These are phyloP conservation scores for Diceros bicornis DNA, from an alignment of 2,797 vertebrate species.

Conservation along the genomic window DNA sequence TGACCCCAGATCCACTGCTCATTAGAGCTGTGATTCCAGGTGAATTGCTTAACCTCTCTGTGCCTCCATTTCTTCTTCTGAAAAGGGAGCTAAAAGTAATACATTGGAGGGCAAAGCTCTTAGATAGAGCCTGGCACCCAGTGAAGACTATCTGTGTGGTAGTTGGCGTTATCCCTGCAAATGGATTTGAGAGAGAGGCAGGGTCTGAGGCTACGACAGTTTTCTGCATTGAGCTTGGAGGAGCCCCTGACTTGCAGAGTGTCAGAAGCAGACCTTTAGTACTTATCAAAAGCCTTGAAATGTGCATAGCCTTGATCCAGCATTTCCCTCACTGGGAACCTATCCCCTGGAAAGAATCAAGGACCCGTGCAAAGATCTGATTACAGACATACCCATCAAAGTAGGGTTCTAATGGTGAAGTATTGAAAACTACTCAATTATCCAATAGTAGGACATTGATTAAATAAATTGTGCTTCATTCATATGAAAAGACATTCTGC, in stretches of 20 bases:
- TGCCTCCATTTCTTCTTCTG: background rate
- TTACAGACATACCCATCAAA: background rate
- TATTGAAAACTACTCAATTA: background rate
- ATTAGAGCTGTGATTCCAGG: background rate
- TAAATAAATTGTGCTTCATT: background rate
- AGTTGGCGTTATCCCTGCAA: background rate
- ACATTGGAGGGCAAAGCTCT: background rate
- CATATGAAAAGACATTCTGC: background rate
- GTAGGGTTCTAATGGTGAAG: background rate
- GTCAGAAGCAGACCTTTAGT: background rate
- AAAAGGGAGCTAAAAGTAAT: background rate
- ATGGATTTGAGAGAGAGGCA: background rate
- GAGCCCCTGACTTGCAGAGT: background rate
- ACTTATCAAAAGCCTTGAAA: constrained; percentile 17
- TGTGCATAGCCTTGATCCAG: background rate
- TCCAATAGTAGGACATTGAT: background rate
- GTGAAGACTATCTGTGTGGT: background rate
- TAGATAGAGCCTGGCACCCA: background rate
- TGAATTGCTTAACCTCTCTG: background rate
- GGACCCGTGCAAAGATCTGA: background rate
- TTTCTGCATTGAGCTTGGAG: background rate
- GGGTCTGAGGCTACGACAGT: background rate
- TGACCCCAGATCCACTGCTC: background rate
- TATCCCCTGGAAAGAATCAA: background rate
- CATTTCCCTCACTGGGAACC: background rate